Percentiles rank a stretch among this genome's conserved stretches.
Conservation (phyloP, 2,797 vertebrate species). For the Antennarius maculatus region DNA sequence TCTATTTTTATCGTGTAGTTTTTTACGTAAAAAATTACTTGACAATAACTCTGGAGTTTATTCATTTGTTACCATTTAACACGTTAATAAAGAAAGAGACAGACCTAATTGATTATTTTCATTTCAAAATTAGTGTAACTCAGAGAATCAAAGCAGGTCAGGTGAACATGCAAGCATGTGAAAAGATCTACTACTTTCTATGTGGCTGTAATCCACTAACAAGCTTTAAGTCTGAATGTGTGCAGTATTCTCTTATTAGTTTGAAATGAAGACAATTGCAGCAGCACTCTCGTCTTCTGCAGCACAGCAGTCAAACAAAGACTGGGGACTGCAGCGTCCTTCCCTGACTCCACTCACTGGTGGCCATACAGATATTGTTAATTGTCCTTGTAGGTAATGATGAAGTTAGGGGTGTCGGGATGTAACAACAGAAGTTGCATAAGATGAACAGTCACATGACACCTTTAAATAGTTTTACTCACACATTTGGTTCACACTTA, state of each 20-base stretch:
- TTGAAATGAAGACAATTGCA: not conserved
- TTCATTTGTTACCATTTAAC: too few relatives aligned
- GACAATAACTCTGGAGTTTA: too few relatives aligned
- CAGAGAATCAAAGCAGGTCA: not conserved
- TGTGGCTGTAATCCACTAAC: too few relatives aligned
- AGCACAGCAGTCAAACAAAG: not conserved
- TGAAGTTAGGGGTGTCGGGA: too few relatives aligned
- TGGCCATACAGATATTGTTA: too few relatives aligned
- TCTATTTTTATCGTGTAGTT: too few relatives aligned
- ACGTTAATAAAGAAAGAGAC: not conserved
- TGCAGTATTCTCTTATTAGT: not conserved
- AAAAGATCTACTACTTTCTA: not conserved
- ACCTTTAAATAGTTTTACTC: too few relatives aligned
- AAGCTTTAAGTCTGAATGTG: too few relatives aligned
- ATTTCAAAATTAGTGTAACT: conserved; percentile 6
- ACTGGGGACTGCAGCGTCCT: not conserved
- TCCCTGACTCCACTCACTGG: not conserved
- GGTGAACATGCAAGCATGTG: not conserved
- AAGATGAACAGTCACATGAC: too few relatives aligned
- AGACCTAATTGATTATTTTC: not conserved
- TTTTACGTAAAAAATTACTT: too few relatives aligned
- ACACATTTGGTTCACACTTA: not conserved
- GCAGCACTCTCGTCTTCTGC: not conserved
- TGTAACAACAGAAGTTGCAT: too few relatives aligned
- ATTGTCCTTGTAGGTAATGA: too few relatives aligned